phyloP scores from a whole-genome alignment of 2,888 invertebrate species.

The Nomada fucata region DNA sequence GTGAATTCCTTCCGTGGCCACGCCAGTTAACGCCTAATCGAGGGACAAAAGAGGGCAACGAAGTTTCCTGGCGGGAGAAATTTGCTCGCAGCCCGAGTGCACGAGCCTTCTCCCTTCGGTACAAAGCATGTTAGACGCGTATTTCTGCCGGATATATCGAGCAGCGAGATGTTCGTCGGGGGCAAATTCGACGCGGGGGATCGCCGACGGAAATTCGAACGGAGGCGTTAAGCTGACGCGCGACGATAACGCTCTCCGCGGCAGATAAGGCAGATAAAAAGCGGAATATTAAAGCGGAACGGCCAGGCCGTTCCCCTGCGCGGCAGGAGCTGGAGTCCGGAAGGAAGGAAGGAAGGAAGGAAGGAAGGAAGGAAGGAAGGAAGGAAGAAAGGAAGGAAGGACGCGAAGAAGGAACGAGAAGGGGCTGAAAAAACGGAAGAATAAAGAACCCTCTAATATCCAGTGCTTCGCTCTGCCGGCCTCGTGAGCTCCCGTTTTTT shows the following conservation, averaged over 20 bases:
- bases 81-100: not conserved
- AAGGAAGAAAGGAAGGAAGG: constrained; percentile 24
- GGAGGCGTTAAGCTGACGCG: constrained; percentile 48
- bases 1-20: constrained; percentile 12
- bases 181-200: constrained; percentile 41
- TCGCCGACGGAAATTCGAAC: constrained; percentile 53
- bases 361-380: constrained; percentile 24
- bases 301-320: constrained; percentile 5
- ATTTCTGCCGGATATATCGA: constrained; percentile 5
- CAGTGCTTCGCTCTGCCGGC: constrained; percentile 34
- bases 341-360: constrained; percentile 24
- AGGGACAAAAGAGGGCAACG: constrained; percentile 32
- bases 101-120: not conserved
- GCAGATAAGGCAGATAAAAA: constrained; percentile 38
- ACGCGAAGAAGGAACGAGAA: constrained; percentile 4
- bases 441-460: constrained; percentile 49
- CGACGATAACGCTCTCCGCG: constrained; percentile 53
- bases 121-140: constrained; percentile 23
- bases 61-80: constrained; percentile 29
- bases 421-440: constrained; percentile 36
- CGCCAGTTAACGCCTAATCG: constrained; percentile 36
- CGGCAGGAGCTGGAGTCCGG: not conserved
- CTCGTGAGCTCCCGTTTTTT: constrained; percentile 35
- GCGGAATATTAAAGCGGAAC: constrained; percentile 27
- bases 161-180: not conserved